Evolutionary conservation across 2,113 vertebrate genomes (phyloP).

Genomic region (Spheniscus mendiculus): DNA sequence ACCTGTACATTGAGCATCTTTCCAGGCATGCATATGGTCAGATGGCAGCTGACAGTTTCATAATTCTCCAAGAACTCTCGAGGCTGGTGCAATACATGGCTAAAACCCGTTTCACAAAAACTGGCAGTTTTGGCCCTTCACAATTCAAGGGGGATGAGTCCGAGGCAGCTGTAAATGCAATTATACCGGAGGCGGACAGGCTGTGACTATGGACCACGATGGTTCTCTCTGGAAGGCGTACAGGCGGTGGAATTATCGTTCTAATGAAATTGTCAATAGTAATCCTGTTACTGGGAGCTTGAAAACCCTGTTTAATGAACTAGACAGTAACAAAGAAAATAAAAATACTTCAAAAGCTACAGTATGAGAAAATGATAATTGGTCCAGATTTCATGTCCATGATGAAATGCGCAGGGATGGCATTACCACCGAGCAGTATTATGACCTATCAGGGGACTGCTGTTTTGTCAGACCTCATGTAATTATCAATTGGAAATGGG

Average conservation of each 20-base stretch:
- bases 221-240: conserved; percentile 59
- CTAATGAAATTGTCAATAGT: conserved; percentile 78
- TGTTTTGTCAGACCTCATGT: neutral
- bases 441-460: conserved; percentile 32
- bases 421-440: conserved; percentile 7
- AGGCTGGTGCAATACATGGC: neutral
- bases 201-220: conserved; percentile 49
- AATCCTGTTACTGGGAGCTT: conserved; percentile 69
- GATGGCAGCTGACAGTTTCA: neutral
- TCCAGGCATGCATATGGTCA: neutral
- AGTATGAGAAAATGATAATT: conserved; percentile 66
- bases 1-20: neutral
- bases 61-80: conserved; percentile 11
- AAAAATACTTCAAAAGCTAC: conserved; percentile 69
- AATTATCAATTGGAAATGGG: neutral
- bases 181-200: conserved; percentile 36
- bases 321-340: conserved; percentile 73
- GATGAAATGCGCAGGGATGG: conserved; percentile 54
- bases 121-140: conserved; percentile 51
- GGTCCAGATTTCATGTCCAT: conserved; percentile 47
- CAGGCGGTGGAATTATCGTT: conserved; percentile 63
- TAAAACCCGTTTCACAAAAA: conserved; percentile 21
- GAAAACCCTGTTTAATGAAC: conserved; percentile 75
- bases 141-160: conserved; percentile 5
- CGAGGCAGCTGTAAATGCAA: conserved; percentile 43